Evolutionary conservation across 2,797 vertebrate species (phyloP), one percentile per base, ranked within the genome.

Genomic region (Meda fulgida): DNA sequence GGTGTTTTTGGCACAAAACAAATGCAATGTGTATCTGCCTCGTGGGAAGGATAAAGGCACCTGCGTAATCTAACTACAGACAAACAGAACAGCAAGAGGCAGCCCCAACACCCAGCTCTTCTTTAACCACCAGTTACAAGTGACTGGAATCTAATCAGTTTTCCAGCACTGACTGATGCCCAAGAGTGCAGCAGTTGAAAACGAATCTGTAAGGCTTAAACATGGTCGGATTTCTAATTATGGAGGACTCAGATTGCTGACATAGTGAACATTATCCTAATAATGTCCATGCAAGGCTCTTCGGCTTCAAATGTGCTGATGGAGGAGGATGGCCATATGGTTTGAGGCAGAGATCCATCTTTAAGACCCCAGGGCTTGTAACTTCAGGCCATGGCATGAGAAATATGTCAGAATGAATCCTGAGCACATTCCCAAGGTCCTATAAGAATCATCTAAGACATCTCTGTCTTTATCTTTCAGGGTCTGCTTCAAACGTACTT

Each of bases 91-190:
- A 51, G 31, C 67, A 73, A 83, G 84, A 88, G 77, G 78, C 88
- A 85, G 84, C 36, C 67, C 34, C 63, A 70, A 84, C 53, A 78
- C 31, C 53, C 60, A 31, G 21, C 79, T 84, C 53, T 73, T 55
- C 71, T 77, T 85, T 82, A 84, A 87, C 77, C 75, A 51, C 51
- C n/a, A 23, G 65, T 26, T 69, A 85, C 91, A 91, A 91, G 89
- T 92, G 92, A 92, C 91, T 92, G 87, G 91, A 93, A 94, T 94
- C 92, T 89, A 92, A 94, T 94, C 92, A 92, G 90, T 81, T 83
- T 87, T 90, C 87, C 90, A 91, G 89, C 89, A 90, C 89, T 88
- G 84, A 89, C 84, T 87, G 75, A 90, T 90, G 88, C 90, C 93
- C 91, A 75, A 77, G 29, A 92, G 93, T 90, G 89, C 90, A 89